phyloP scores from a whole-genome alignment of 2,888 invertebrate genomes.

The Schizotus pectinicornis region DNA sequence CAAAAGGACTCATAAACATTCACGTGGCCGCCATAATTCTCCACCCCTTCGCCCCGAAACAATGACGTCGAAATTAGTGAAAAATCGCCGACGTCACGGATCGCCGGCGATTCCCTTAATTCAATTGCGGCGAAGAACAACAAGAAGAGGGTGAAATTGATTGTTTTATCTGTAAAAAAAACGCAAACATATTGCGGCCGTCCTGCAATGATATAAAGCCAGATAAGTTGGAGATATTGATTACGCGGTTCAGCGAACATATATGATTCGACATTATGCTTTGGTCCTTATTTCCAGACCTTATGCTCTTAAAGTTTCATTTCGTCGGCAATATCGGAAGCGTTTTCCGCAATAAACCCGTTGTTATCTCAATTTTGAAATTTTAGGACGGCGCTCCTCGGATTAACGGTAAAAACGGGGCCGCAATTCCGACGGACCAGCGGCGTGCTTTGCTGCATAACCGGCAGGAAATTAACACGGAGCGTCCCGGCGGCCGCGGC shows the following conservation, averaged over 20 bases:
- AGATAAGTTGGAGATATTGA: slow-evolving; percentile 42
- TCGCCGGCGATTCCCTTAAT: too few species aligned
- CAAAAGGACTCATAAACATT: slow-evolving; percentile 25
- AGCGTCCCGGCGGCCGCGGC: too few species aligned
- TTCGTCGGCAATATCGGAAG: slow-evolving; percentile 17
- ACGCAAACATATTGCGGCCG: slow-evolving; percentile 23
- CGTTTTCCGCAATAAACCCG: slow-evolving; percentile 17
- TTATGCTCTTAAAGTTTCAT: slow-evolving; percentile 26
- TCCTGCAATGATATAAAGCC: slow-evolving; percentile 21
- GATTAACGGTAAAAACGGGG: background rate
- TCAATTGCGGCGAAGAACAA: background rate
- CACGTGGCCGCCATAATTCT: slow-evolving; percentile 24
- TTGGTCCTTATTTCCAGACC: slow-evolving; percentile 24
- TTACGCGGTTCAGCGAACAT: slow-evolving; percentile 39
- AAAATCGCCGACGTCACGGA: too few species aligned
- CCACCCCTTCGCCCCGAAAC: background rate
- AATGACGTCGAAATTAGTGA: too few species aligned
- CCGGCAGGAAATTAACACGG: too few species aligned
- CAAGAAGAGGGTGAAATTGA: slow-evolving; percentile 5
- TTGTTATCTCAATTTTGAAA: slow-evolving; percentile 13
- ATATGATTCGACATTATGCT: slow-evolving; percentile 38
- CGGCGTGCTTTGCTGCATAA: too few species aligned
- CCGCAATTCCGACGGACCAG: background rate
- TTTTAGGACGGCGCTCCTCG: background rate
- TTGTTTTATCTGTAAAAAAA: slow-evolving; percentile 11